Evolutionary conservation across 2,113 vertebrate genomes (phyloP).

Genomic region (Salvelinus namaycush): DNA sequence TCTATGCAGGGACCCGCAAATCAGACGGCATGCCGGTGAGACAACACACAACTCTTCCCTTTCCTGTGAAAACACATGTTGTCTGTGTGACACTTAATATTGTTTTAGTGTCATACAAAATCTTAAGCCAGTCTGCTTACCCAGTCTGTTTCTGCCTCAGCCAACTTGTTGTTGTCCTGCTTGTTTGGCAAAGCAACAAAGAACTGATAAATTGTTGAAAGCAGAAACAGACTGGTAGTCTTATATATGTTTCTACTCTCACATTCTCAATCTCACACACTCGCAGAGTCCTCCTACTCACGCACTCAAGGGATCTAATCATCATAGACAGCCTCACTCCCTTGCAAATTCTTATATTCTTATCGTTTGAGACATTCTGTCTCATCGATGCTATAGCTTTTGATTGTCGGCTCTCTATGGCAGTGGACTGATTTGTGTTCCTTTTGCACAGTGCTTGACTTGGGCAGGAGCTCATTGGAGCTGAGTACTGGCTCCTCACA

Average conservation of each 20-base stretch:
- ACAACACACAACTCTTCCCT: neutral
- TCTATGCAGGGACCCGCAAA: constrained; percentile 56
- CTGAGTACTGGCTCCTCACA: too few species aligned
- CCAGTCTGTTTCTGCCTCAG: neutral
- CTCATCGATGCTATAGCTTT: neutral
- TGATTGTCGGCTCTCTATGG: neutral
- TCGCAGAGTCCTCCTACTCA: neutral
- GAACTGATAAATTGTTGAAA: neutral
- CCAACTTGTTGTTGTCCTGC: neutral
- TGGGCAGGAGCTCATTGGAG: too few species aligned
- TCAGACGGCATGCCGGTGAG: constrained; percentile 59
- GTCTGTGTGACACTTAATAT: neutral
- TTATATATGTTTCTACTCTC: neutral
- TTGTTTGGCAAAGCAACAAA: neutral
- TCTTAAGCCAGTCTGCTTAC: neutral
- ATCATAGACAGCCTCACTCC: neutral
- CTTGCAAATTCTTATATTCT: too few species aligned
- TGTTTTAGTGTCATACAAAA: neutral
- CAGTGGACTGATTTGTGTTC: too few species aligned
- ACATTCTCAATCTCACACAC: neutral
- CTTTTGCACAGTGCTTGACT: too few species aligned
- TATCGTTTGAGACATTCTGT: neutral
- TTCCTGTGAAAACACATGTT: neutral
- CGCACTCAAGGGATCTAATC: neutral
- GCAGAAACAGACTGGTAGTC: neutral